These are phyloP conservation scores for Neodiprion lecontei DNA, from an alignment of 1,140 invertebrate genomes.

Conservation along the genomic window DNA sequence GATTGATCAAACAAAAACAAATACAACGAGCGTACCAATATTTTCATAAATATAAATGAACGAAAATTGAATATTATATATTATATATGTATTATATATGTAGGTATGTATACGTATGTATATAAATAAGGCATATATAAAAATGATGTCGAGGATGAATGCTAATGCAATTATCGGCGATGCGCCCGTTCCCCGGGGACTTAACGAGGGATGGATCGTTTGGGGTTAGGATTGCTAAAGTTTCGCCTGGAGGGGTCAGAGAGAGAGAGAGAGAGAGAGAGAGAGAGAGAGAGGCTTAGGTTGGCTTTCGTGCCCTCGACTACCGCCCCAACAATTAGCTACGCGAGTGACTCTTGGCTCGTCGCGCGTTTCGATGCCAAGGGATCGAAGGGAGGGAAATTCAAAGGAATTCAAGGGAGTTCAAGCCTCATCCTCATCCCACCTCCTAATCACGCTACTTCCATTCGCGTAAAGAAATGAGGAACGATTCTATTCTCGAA, in stretches of 20 bases:
- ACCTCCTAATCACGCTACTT: too few species aligned
- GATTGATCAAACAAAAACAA: too few species aligned
- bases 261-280: neutral
- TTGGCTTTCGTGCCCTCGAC: constrained; percentile 29
- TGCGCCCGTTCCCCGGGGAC: constrained; percentile 52
- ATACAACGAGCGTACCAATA: too few species aligned
- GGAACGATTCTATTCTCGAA: too few species aligned
- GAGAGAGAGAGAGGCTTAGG: constrained; percentile 43
- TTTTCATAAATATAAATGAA: too few species aligned
- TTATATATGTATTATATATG: constrained; percentile 20
- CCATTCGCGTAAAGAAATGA: too few species aligned
- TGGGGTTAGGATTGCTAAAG: constrained; percentile 15
- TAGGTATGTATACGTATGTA: neutral
- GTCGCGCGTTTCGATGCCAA: constrained; percentile 22
- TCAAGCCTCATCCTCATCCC: too few species aligned
- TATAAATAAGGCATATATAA: neutral
- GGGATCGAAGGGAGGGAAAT: neutral
- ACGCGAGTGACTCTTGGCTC: constrained; percentile 52
- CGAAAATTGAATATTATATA: constrained; percentile 18
- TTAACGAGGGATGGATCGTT: constrained; percentile 43
- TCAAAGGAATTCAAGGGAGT: too few species aligned
- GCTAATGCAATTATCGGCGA: constrained; percentile 60
- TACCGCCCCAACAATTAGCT: constrained; percentile 58
- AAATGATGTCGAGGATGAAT: constrained; percentile 38
- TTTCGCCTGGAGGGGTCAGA: neutral